Evolutionary conservation across 2,888 invertebrate species (phyloP).

Genomic region (Mythimna albipuncta): DNA sequence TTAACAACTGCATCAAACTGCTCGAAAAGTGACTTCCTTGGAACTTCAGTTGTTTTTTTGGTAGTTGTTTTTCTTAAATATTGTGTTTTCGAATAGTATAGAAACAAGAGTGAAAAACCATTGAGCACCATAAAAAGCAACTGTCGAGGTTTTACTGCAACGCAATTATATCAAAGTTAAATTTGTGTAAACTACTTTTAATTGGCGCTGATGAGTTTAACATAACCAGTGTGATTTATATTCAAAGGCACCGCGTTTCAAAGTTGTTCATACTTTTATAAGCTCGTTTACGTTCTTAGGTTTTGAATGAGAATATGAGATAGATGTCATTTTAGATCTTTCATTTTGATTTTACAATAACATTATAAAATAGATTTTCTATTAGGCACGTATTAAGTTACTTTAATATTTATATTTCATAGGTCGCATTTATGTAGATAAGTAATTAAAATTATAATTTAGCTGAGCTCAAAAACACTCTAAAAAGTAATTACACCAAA

Average conservation of each 20-base stretch:
- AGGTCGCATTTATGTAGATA: no score
- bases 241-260: conserved; percentile 26
- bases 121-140: conserved; percentile 24
- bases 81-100: background rate
- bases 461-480: no score
- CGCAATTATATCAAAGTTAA: conserved; percentile 35
- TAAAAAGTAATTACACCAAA: no score
- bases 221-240: conserved; percentile 46
- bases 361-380: no score
- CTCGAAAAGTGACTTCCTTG: no score
- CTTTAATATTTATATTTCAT: no score
- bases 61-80: background rate
- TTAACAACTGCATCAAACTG: no score
- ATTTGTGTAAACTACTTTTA: conserved; percentile 44
- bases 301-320: conserved; percentile 27
- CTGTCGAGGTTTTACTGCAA: conserved; percentile 15
- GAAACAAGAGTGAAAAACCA: conserved; percentile 7
- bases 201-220: conserved; percentile 42
- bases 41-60: no score
- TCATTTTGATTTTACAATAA: background rate
- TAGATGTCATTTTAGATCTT: conserved; percentile 10
- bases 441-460: no score
- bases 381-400: no score
- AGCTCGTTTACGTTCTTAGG: conserved; percentile 20
- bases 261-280: conserved; percentile 31